Conservation (phyloP, 1,140 invertebrate genomes). For the Drosophila nannoptera region DNA sequence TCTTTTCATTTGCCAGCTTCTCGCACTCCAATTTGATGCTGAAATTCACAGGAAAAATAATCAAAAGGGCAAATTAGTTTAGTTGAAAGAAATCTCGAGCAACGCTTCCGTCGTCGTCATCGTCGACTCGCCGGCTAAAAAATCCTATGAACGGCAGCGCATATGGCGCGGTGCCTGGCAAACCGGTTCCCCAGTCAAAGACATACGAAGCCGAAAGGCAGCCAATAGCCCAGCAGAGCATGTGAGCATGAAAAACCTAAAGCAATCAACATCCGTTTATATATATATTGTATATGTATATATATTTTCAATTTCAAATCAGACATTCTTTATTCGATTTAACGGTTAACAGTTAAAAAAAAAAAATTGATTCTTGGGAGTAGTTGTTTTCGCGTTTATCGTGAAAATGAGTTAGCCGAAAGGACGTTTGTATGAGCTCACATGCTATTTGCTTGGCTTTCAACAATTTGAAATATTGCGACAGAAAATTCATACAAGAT, state of each 20-base stretch:
- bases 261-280: slow-evolving; percentile 25
- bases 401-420: not conserved
- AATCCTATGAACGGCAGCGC: slow-evolving; percentile 69
- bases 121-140: slow-evolving; percentile 44
- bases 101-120: slow-evolving; percentile 37
- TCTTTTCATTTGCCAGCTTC: slow-evolving; percentile 98
- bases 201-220: slow-evolving; percentile 19
- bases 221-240: slow-evolving; percentile 29
- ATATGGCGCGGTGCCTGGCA: slow-evolving; percentile 58
- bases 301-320: not conserved
- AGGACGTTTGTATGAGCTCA: slow-evolving; percentile 1
- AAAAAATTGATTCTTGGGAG: not conserved
- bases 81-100: slow-evolving; percentile 55
- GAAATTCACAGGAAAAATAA: slow-evolving; percentile 79
- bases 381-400: not conserved
- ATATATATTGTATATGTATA: not conserved
- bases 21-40: slow-evolving; percentile 95
- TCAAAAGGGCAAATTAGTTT: slow-evolving; percentile 73
- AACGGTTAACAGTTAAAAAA: not conserved
- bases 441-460: no score
- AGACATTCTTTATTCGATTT: slow-evolving; percentile 6
- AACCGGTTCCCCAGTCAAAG: slow-evolving; percentile 55
- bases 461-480: no score
- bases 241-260: slow-evolving; percentile 37
- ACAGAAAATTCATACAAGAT: no score